Conservation (phyloP, 2,113 vertebrate species). For the Trochalopteron elliotii region DNA sequence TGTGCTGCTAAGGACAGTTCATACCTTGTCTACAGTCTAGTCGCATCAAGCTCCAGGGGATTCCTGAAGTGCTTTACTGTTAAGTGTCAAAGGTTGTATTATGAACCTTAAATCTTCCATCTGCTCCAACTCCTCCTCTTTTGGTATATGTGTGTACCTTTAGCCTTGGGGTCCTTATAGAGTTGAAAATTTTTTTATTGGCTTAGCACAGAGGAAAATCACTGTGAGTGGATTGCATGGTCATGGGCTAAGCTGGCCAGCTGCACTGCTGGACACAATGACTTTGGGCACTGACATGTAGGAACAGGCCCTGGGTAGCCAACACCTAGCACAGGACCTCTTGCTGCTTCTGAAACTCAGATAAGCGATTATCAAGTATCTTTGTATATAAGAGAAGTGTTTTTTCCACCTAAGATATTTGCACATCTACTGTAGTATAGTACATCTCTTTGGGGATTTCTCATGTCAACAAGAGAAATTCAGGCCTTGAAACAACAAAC, state of each 20-base stretch:
- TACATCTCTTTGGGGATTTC: background rate
- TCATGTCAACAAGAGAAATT: background rate
- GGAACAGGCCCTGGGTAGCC: background rate
- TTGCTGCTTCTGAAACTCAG: background rate
- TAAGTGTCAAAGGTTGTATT: background rate
- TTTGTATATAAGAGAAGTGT: background rate
- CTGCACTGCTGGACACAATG: background rate
- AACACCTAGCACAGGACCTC: background rate
- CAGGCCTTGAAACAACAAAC: background rate
- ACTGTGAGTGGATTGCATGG: rapidly evolving
- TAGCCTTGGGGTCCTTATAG: background rate
- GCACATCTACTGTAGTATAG: background rate
- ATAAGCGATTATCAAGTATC: background rate
- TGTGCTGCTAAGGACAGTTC: background rate
- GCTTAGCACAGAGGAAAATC: background rate
- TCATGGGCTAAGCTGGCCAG: background rate
- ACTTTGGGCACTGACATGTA: rapidly evolving
- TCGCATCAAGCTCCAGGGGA: background rate
- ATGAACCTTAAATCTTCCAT: background rate
- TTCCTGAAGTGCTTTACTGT: background rate
- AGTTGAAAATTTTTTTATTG: background rate
- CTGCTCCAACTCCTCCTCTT: background rate
- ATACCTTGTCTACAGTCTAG: background rate
- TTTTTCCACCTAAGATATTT: background rate
- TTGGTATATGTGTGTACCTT: background rate